Evolutionary conservation across 2,797 vertebrate species (phyloP).

Genomic region (Leptatherina wallacei): DNA sequence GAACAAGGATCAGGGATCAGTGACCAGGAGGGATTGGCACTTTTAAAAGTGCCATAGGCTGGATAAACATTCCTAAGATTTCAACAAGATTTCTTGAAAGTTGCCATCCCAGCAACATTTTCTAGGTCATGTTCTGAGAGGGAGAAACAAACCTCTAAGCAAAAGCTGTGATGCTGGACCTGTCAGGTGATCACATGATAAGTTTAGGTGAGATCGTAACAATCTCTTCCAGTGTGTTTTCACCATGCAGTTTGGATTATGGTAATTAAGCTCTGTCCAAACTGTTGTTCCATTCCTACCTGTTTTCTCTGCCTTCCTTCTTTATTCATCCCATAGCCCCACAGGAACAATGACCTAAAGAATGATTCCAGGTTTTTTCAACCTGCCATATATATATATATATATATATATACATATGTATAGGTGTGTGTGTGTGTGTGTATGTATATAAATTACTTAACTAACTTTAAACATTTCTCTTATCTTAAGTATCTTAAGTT

Average conservation of each 20-base stretch:
- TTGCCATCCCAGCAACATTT: constrained; percentile 59
- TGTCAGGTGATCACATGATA: constrained; percentile 39
- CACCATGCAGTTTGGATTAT: constrained; percentile 41
- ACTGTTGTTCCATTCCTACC: constrained; percentile 1
- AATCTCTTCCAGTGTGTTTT: constrained; percentile 22
- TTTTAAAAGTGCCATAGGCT: constrained; percentile 58
- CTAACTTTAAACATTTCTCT: too few relatives aligned
- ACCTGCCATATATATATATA: too few relatives aligned
- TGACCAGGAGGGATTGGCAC: constrained; percentile 51
- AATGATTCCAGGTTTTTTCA: too few relatives aligned
- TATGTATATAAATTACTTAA: too few relatives aligned
- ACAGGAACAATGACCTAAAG: too few relatives aligned
- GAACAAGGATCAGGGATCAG: constrained; percentile 58
- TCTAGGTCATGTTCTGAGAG: constrained; percentile 31
- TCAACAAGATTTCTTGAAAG: constrained; percentile 58
- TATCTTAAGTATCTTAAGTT: neutral
- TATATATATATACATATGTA: too few relatives aligned
- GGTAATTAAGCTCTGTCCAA: constrained; percentile 17
- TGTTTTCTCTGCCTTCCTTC: constrained; percentile 22
- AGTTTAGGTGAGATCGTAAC: constrained; percentile 28
- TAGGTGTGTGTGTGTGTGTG: too few relatives aligned
- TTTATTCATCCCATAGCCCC: neutral
- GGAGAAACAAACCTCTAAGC: constrained; percentile 31
- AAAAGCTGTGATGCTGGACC: constrained; percentile 21
- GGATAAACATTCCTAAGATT: constrained; percentile 67